These are phyloP conservation scores for Stigmatopora nigra DNA, from an alignment of 2,113 vertebrate species.

Conservation along the genomic window DNA sequence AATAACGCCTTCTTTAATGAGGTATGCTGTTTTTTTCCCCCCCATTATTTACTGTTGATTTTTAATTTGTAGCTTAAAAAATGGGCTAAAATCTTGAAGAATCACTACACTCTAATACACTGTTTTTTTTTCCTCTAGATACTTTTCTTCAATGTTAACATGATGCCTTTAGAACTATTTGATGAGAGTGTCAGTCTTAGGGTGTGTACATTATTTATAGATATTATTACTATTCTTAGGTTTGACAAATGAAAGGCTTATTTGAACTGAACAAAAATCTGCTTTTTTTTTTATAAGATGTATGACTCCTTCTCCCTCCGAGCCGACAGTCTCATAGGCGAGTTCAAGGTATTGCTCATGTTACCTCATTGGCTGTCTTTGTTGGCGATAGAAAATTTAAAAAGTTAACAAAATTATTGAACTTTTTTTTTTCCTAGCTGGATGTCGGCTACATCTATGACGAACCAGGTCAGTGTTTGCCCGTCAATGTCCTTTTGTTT, in stretches of 20 bases:
- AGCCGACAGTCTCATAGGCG: conserved; percentile 87
- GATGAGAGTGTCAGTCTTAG: conserved; percentile 83
- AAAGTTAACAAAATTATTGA: conserved; percentile 1
- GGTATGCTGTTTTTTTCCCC: conserved; percentile 62
- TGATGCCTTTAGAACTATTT: conserved; percentile 83
- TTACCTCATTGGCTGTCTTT: background rate
- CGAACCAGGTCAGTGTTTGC: conserved; percentile 78
- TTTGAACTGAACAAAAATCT: background rate
- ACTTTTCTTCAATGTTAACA: conserved; percentile 94
- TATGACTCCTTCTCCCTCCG: conserved; percentile 86
- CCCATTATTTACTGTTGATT: too few relatives aligned
- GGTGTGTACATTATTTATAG: conserved; percentile 64
- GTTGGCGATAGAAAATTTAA: background rate
- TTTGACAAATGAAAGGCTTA: background rate
- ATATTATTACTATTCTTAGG: background rate
- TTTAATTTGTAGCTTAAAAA: too few relatives aligned
- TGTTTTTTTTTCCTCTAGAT: conserved; percentile 62
- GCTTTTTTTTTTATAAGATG: conserved; percentile 65
- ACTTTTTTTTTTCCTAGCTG: conserved; percentile 67
- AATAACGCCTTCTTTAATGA: conserved; percentile 95
- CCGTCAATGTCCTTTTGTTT: background rate
- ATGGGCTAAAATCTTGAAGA: too few relatives aligned
- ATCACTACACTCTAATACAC: background rate
- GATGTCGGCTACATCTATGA: conserved; percentile 91
- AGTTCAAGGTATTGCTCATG: conserved; percentile 81